Conservation (phyloP, 92 coral and sea anemone genomes). For the Umimayanthus chanpuru region DNA sequence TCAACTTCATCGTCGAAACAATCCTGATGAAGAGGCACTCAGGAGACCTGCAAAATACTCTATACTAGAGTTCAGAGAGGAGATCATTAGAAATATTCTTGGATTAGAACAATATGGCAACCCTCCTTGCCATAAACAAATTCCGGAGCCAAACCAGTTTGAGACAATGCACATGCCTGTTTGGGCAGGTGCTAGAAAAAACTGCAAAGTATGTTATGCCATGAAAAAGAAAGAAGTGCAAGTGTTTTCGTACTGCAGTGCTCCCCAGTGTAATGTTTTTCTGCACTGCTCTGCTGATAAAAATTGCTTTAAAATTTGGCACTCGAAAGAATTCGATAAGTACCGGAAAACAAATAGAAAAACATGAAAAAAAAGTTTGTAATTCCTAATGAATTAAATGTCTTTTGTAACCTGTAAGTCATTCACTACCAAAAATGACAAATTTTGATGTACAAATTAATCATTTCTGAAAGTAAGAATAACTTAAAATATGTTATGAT, state of each 20-base stretch:
- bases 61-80: conserved; percentile 34
- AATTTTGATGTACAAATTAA: no score
- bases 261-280: conserved; percentile 43
- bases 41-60: conserved; percentile 38
- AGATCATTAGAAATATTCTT: conserved; percentile 1
- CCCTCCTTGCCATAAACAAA: not conserved
- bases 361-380: not conserved
- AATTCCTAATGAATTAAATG: not conserved
- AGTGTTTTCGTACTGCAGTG: conserved; percentile 38
- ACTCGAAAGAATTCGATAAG: conserved; percentile 1
- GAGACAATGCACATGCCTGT: conserved; percentile 6
- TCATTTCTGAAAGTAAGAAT: no score
- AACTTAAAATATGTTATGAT: no score
- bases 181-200: not conserved
- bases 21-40: conserved; percentile 26
- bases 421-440: not conserved
- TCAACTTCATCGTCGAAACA: conserved; percentile 8
- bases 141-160: not conserved
- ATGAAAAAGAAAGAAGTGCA: not conserved
- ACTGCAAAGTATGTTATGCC: conserved; percentile 44
- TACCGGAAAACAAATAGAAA: conserved; percentile 12
- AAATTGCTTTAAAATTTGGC: conserved; percentile 36
- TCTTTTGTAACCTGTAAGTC: not conserved
- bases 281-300: conserved; percentile 20
- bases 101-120: conserved; percentile 13